These are phyloP conservation scores for Margarornis squamiger DNA, from an alignment of 2,797 vertebrate genomes.

Conservation along the genomic window DNA sequence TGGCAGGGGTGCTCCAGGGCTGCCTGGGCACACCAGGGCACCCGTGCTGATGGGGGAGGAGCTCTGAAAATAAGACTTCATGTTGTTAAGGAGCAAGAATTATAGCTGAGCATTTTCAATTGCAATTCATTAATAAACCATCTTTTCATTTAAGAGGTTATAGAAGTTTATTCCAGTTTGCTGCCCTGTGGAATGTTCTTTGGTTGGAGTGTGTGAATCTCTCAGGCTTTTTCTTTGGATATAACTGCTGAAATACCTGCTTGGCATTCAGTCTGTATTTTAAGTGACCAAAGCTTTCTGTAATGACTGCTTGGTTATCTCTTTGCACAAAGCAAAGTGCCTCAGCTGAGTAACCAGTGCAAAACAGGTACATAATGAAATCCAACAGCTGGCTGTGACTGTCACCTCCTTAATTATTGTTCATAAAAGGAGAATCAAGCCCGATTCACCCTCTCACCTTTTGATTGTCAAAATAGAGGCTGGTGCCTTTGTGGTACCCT, in stretches of 20 bases:
- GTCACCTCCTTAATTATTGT: neutral
- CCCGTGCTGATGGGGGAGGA: fast-evolving
- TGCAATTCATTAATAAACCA: neutral
- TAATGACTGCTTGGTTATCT: neutral
- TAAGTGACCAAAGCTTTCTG: neutral
- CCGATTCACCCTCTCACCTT: neutral
- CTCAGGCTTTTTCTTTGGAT: neutral
- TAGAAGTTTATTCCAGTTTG: neutral
- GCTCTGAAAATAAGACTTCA: neutral
- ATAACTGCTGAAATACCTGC: neutral
- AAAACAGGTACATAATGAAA: neutral
- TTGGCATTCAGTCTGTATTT: neutral
- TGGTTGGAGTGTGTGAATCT: neutral
- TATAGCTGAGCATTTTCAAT: neutral
- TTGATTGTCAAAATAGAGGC: neutral
- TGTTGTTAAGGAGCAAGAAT: neutral
- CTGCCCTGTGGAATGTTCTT: neutral
- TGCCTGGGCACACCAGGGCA: neutral
- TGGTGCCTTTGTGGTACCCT: neutral
- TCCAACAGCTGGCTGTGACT: neutral
- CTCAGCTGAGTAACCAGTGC: neutral
- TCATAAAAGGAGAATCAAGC: neutral
- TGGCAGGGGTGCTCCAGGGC: neutral
- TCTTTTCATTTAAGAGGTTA: neutral
- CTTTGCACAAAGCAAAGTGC: neutral